phyloP scores from a whole-genome alignment of 2,888 invertebrate species.

The Prosopocoilus inquinatus region DNA sequence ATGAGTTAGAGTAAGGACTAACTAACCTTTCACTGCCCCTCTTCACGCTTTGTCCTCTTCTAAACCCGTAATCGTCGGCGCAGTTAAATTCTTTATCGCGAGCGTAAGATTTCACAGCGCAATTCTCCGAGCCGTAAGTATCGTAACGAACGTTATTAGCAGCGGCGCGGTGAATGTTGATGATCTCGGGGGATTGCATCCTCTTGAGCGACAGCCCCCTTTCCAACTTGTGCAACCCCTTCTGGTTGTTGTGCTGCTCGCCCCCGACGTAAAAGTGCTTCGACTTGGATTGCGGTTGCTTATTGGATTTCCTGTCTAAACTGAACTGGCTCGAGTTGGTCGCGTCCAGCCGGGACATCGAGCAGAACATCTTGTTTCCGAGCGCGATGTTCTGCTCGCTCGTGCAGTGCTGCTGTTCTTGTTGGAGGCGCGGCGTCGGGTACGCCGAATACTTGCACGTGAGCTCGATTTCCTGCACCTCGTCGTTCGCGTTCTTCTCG shows the following conservation, averaged over 20 bases:
- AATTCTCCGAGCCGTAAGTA: constrained; percentile 39
- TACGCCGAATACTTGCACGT: constrained; percentile 40
- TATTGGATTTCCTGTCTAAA: constrained; percentile 47
- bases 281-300: constrained; percentile 19
- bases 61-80: constrained; percentile 46
- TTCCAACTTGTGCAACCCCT: constrained; percentile 25
- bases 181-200: constrained; percentile 48
- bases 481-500: constrained; percentile 39
- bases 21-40: constrained; percentile 35
- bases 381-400: constrained; percentile 39
- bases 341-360: constrained; percentile 42
- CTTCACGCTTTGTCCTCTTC: constrained; percentile 38
- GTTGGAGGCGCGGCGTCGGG: constrained; percentile 11
- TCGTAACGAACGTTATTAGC: constrained; percentile 40
- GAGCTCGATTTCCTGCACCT: constrained; percentile 39
- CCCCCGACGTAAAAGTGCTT: constrained; percentile 53
- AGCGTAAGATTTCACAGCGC: constrained; percentile 38
- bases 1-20: background rate
- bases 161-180: constrained; percentile 47
- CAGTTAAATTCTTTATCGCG: constrained; percentile 43
- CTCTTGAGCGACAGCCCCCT: constrained; percentile 29
- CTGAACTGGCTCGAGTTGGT: constrained; percentile 49
- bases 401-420: constrained; percentile 34
- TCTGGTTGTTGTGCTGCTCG: constrained; percentile 53
- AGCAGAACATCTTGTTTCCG: constrained; percentile 37